These are phyloP conservation scores for Agonum fuliginosum DNA, from an alignment of 2,888 invertebrate genomes.

Conservation along the genomic window DNA sequence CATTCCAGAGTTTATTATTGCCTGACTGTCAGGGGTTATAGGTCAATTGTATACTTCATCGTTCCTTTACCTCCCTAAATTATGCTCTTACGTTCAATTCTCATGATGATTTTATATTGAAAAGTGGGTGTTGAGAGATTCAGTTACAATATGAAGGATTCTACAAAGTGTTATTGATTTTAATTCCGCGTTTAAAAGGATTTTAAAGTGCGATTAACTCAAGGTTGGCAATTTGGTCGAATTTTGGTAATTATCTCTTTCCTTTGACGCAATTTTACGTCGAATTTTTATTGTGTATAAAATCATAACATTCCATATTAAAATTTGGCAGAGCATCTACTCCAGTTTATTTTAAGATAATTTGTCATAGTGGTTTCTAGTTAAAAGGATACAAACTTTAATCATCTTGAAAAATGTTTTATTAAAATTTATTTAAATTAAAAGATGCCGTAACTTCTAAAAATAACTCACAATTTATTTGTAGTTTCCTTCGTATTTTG, in stretches of 20 bases:
- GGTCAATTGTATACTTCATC: slow-evolving; percentile 43
- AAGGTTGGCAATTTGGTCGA: slow-evolving; percentile 21
- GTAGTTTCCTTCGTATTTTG: slow-evolving; percentile 5
- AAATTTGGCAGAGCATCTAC: slow-evolving; percentile 32
- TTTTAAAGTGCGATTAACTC: slow-evolving; percentile 23
- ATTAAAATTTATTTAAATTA: slow-evolving; percentile 26
- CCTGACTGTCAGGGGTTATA: slow-evolving; percentile 41
- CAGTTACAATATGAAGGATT: not conserved
- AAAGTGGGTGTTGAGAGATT: not conserved
- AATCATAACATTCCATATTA: slow-evolving; percentile 36
- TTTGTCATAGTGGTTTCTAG: slow-evolving; percentile 27
- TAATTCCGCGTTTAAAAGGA: slow-evolving; percentile 16
- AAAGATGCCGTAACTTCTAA: slow-evolving; percentile 20
- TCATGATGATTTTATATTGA: not conserved
- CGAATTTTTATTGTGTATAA: not conserved
- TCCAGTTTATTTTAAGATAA: slow-evolving; percentile 31
- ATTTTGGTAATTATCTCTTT: slow-evolving; percentile 15
- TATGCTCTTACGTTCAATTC: not conserved
- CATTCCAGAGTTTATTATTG: slow-evolving; percentile 48
- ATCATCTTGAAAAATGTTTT: slow-evolving; percentile 4
- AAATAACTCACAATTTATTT: slow-evolving; percentile 19
- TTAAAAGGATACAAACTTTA: too few relatives aligned
- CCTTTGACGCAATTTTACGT: slow-evolving; percentile 16
- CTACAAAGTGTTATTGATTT: slow-evolving; percentile 18
- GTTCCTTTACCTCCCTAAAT: slow-evolving; percentile 34